phyloP scores from a whole-genome alignment of 2,888 invertebrate genomes.

The Chorisops tibialis region DNA sequence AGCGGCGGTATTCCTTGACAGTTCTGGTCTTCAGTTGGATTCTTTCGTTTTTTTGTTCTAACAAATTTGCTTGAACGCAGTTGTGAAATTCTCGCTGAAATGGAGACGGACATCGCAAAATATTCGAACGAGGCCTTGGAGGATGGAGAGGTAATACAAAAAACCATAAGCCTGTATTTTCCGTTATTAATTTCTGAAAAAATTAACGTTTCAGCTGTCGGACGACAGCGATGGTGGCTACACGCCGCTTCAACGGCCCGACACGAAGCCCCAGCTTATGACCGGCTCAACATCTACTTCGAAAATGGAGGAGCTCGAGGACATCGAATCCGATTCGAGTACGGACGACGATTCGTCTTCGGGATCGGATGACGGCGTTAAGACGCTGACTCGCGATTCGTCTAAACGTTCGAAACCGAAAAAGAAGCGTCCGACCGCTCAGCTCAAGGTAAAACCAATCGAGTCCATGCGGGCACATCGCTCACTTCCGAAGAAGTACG shows the following conservation, averaged over 20 bases:
- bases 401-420: constrained; percentile 36
- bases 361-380: constrained; percentile 46
- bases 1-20: too few relatives aligned
- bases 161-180: constrained; percentile 14
- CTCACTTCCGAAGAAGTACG: constrained; percentile 63
- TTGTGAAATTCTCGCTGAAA: not conserved
- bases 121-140: constrained; percentile 59
- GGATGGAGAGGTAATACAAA: constrained; percentile 62
- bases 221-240: constrained; percentile 48
- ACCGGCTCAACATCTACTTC: not conserved
- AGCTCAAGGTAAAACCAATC: constrained; percentile 42
- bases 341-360: constrained; percentile 40
- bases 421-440: constrained; percentile 42
- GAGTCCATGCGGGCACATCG: not conserved
- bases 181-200: constrained; percentile 8
- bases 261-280: constrained; percentile 14
- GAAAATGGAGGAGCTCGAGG: constrained; percentile 33
- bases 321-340: constrained; percentile 6
- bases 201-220: constrained; percentile 31
- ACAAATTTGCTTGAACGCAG: too few relatives aligned
- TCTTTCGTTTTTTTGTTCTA: too few relatives aligned
- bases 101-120: constrained; percentile 35
- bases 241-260: constrained; percentile 47
- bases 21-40: too few relatives aligned
- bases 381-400: constrained; percentile 34